phyloP scores from a whole-genome alignment of 2,797 vertebrate species.

The Neostethus bicornis region DNA sequence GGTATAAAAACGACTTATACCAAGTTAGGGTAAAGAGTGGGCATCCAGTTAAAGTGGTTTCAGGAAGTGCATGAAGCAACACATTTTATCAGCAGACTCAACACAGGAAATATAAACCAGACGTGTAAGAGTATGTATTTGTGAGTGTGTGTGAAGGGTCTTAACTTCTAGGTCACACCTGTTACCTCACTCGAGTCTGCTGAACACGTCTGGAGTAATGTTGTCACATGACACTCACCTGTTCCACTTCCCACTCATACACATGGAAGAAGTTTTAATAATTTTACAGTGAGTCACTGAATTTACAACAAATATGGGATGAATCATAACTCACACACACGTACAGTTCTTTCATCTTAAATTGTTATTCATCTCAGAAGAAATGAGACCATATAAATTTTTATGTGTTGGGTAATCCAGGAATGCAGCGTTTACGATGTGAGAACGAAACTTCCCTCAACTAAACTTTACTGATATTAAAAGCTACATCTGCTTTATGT shows the following conservation, averaged over 20 bases:
- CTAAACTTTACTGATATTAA: background rate
- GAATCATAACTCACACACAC: background rate
- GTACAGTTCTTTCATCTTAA: background rate
- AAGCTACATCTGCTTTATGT: background rate
- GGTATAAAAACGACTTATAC: too few relatives aligned
- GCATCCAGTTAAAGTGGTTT: too few relatives aligned
- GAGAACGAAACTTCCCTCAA: background rate
- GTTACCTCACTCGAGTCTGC: slow-evolving; percentile 58
- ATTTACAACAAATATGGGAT: background rate
- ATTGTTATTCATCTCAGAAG: background rate
- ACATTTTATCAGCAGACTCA: too few relatives aligned
- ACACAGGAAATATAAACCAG: too few relatives aligned
- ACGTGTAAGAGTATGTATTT: slow-evolving; percentile 13
- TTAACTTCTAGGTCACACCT: slow-evolving; percentile 73
- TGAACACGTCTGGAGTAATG: slow-evolving; percentile 38
- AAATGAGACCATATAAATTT: background rate
- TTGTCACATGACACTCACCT: slow-evolving; percentile 62
- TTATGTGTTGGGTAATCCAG: background rate
- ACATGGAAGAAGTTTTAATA: slow-evolving; percentile 13
- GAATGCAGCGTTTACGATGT: background rate
- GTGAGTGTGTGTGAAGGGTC: background rate
- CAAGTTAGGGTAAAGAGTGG: too few relatives aligned
- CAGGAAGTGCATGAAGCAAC: too few relatives aligned
- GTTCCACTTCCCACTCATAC: slow-evolving; percentile 19
- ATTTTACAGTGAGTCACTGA: slow-evolving; percentile 18